Conservation (phyloP, 2,888 invertebrate species). For the Gymnocheta viridis region DNA sequence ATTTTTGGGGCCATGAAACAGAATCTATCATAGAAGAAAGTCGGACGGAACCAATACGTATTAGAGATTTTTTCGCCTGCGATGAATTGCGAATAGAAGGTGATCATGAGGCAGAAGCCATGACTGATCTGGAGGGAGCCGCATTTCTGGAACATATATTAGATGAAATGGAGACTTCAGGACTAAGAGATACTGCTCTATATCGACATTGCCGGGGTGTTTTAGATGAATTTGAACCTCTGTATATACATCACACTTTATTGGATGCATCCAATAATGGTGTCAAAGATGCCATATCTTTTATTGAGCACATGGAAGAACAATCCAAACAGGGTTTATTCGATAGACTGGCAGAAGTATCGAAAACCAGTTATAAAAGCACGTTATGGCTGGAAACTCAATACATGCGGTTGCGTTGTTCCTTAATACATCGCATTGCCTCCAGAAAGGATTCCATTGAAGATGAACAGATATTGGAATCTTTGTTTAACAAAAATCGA, state of each 20-base stretch:
- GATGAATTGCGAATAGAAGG: slow-evolving; percentile 76
- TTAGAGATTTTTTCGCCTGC: slow-evolving; percentile 76
- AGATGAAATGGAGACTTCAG: slow-evolving; percentile 78
- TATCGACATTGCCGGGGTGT: slow-evolving; percentile 79
- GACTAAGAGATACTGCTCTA: slow-evolving; percentile 77
- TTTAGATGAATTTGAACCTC: slow-evolving; percentile 79
- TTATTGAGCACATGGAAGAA: slow-evolving; percentile 79
- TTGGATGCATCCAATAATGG: slow-evolving; percentile 77
- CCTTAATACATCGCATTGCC: slow-evolving; percentile 79
- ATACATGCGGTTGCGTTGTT: slow-evolving; percentile 80
- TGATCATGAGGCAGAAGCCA: slow-evolving; percentile 73
- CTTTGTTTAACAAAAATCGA: slow-evolving; percentile 80
- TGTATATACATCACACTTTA: slow-evolving; percentile 79
- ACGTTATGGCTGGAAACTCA: slow-evolving; percentile 80
- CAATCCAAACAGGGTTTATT: slow-evolving; percentile 78
- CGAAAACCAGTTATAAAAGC: slow-evolving; percentile 78
- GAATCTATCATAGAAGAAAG: slow-evolving; percentile 75
- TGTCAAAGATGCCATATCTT: slow-evolving; percentile 77
- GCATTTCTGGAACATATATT: slow-evolving; percentile 77
- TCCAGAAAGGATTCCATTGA: slow-evolving; percentile 77
- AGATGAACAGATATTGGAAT: slow-evolving; percentile 78
- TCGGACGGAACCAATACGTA: slow-evolving; percentile 73
- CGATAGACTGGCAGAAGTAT: slow-evolving; percentile 77
- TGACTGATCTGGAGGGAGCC: slow-evolving; percentile 74
- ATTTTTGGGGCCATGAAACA: slow-evolving; percentile 79